These are phyloP conservation scores for Neolamprologus toae DNA, from an alignment of 2,113 vertebrate genomes.

Conservation along the genomic window DNA sequence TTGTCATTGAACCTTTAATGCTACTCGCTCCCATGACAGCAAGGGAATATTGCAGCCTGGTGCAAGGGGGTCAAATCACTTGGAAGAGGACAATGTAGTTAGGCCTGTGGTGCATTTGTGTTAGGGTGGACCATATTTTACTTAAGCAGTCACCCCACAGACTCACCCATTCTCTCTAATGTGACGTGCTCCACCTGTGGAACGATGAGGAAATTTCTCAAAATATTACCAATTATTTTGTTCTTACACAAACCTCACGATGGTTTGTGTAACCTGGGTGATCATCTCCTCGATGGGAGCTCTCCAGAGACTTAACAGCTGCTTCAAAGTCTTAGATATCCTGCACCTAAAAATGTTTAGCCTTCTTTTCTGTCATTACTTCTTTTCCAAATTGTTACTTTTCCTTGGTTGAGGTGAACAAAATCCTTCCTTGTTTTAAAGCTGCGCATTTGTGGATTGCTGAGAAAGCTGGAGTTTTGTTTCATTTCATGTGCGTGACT, in stretches of 20 bases:
- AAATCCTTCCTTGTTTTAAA: background rate
- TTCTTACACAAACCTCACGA: background rate
- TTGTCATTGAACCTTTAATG: conserved; percentile 57
- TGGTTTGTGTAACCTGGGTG: background rate
- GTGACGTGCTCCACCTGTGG: background rate
- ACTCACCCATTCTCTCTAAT: background rate
- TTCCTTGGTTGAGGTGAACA: background rate
- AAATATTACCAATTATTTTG: background rate
- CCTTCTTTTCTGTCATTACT: background rate
- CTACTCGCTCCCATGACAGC: conserved; percentile 6
- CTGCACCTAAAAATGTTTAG: background rate
- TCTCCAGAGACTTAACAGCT: background rate
- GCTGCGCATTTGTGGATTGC: background rate
- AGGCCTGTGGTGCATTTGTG: background rate
- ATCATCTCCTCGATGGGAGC: background rate
- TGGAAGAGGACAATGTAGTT: background rate
- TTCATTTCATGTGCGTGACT: background rate
- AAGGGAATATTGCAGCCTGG: background rate
- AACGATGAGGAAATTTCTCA: background rate
- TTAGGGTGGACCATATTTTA: background rate
- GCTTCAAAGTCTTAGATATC: background rate
- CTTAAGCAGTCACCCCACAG: background rate
- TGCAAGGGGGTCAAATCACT: background rate
- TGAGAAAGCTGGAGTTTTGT: background rate
- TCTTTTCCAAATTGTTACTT: background rate